A percentile compares a stretch with the other conserved stretches of the same genome.
Conservation (phyloP, 2,888 invertebrate species). For the Aspidapion aeneum region DNA sequence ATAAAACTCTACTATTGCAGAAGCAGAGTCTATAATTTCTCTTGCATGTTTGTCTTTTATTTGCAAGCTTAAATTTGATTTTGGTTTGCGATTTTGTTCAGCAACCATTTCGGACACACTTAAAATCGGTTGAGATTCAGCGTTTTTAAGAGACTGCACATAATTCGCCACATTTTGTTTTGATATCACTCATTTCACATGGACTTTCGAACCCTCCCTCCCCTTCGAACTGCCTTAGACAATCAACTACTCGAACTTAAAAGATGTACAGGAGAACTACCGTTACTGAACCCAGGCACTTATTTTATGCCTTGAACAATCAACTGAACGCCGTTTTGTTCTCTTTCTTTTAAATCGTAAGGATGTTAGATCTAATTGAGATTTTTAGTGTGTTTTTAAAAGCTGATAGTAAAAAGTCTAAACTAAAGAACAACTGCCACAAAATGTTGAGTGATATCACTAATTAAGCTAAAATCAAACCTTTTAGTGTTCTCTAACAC, state of each 20-base stretch:
- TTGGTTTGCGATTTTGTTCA: constrained; percentile 20
- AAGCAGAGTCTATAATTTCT: constrained; percentile 42
- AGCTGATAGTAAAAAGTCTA: constrained; percentile 44
- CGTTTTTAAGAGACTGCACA: constrained; percentile 42
- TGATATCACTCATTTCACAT: constrained; percentile 42
- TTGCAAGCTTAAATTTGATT: not conserved
- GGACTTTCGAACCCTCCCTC: constrained; percentile 48
- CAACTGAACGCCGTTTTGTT: constrained; percentile 34
- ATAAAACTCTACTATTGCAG: constrained; percentile 45
- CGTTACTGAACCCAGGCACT: constrained; percentile 27
- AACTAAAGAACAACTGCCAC: too few species aligned
- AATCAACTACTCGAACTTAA: constrained; percentile 46
- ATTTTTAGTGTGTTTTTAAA: constrained; percentile 43
- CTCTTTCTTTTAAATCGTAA: constrained; percentile 32
- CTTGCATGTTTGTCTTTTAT: constrained; percentile 40
- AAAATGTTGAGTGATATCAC: too few species aligned
- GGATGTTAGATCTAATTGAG: constrained; percentile 36
- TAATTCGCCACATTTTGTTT: constrained; percentile 44
- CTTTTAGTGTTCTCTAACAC: constrained; percentile 49
- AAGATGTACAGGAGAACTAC: constrained; percentile 40
- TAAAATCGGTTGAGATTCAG: constrained; percentile 38
- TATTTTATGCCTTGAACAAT: constrained; percentile 35
- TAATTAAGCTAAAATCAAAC: too few species aligned
- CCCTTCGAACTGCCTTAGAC: constrained; percentile 46
- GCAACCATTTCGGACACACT: constrained; percentile 40